phyloP scores from a whole-genome alignment of 2,113 vertebrate genomes.

The Clupea harengus region DNA sequence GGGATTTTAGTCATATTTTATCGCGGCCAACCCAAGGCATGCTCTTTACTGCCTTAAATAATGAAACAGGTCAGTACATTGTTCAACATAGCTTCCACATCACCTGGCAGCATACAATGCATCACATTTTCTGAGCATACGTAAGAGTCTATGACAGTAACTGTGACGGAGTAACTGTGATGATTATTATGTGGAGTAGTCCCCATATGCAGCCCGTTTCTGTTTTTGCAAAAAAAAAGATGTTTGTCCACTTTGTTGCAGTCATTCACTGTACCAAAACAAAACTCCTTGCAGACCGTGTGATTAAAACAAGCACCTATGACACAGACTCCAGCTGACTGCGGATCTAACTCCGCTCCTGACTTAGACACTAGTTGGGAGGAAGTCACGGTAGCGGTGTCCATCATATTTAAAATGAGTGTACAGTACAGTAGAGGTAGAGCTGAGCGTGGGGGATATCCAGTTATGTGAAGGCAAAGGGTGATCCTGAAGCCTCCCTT shows the following conservation, averaged over 20 bases:
- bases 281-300: neutral
- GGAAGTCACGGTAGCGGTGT: neutral
- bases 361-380: neutral
- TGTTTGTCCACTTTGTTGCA: neutral
- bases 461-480: neutral
- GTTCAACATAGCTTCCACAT: neutral
- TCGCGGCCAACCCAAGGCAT: neutral
- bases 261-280: neutral
- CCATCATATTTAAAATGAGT: neutral
- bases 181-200: neutral
- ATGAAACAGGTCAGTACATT: neutral
- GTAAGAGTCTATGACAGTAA: neutral
- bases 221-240: neutral
- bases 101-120: neutral
- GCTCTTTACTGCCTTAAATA: neutral
- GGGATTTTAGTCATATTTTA: neutral
- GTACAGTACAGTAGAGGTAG: neutral
- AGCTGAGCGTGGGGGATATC: neutral
- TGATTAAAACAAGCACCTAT: no score
- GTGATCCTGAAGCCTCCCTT: neutral
- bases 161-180: slow-evolving; percentile 3
- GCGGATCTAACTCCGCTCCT: neutral
- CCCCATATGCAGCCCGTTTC: neutral
- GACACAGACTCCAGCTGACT: neutral
- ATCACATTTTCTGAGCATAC: neutral